Conservation (phyloP, 2,888 invertebrate genomes). For the Dermolepida albohirtum region DNA sequence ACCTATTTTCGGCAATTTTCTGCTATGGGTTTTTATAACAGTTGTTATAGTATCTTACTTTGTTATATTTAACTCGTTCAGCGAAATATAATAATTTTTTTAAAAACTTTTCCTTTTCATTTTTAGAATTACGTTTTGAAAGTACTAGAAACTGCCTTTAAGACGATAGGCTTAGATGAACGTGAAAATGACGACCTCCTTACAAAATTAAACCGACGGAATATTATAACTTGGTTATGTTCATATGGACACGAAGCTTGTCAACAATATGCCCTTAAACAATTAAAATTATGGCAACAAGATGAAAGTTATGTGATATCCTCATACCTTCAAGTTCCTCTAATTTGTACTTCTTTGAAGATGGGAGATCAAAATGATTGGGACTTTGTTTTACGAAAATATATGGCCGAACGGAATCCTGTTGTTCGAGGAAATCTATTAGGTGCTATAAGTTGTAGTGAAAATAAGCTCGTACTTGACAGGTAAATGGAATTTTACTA, state of each 20-base stretch:
- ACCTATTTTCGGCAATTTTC: too few species aligned
- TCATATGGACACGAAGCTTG: slow-evolving; percentile 71
- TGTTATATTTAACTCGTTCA: too few species aligned
- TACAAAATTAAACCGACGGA: slow-evolving; percentile 70
- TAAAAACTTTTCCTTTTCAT: too few species aligned
- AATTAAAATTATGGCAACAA: slow-evolving; percentile 62
- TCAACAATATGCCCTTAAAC: slow-evolving; percentile 62
- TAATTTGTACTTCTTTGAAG: slow-evolving; percentile 80
- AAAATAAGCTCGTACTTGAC: slow-evolving; percentile 27
- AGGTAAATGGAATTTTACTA: slow-evolving; percentile 8
- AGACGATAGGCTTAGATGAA: slow-evolving; percentile 40
- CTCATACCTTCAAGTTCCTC: slow-evolving; percentile 74
- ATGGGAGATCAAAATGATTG: slow-evolving; percentile 72
- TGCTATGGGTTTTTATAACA: too few species aligned
- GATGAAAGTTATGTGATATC: slow-evolving; percentile 61
- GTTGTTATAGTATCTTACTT: too few species aligned
- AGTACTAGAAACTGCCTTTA: slow-evolving; percentile 10
- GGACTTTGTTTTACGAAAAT: slow-evolving; percentile 69
- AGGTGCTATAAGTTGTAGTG: slow-evolving; percentile 46
- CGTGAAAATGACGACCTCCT: slow-evolving; percentile 60
- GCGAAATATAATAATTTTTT: too few species aligned
- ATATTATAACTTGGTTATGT: slow-evolving; percentile 74
- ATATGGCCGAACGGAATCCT: slow-evolving; percentile 48
- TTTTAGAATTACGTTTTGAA: slow-evolving; percentile 28
- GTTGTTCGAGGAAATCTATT: slow-evolving; percentile 32